A percentile compares a stretch with the other conserved stretches of the same genome.
Evolutionary conservation across 2,888 invertebrate species (phyloP).

Genomic region (Drosophila quinaria): DNA sequence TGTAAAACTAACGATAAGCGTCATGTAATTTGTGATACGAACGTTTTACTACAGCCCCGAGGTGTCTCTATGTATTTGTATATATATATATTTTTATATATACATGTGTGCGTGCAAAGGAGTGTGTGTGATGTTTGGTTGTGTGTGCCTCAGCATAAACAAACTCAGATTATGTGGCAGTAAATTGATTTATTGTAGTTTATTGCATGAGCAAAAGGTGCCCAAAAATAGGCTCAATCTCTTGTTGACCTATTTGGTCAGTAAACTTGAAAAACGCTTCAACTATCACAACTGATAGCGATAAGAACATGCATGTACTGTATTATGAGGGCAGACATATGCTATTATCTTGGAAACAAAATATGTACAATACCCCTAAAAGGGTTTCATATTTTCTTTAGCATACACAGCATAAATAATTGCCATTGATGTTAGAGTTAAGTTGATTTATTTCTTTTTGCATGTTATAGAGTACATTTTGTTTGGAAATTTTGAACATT

Average conservation of each 20-base stretch:
- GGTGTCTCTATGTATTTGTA: conserved; percentile 20
- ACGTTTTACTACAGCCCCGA: conserved; percentile 32
- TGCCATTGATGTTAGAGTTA: conserved; percentile 1
- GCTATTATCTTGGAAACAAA: neutral
- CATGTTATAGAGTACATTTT: neutral
- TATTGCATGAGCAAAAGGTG: conserved; percentile 50
- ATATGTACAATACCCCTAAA: neutral
- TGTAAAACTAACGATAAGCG: conserved; percentile 71
- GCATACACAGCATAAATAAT: conserved; percentile 12
- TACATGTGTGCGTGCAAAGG: neutral
- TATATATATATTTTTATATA: neutral
- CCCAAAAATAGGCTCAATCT: conserved; percentile 38
- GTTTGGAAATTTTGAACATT: neutral
- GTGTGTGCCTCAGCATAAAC: conserved; percentile 32
- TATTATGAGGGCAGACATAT: conserved; percentile 17
- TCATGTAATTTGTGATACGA: conserved; percentile 64
- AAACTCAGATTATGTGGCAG: conserved; percentile 56
- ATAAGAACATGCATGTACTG: neutral
- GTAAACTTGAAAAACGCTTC: conserved; percentile 50
- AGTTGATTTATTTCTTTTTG: conserved; percentile 4
- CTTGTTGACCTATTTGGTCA: conserved; percentile 51
- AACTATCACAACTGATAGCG: conserved; percentile 8
- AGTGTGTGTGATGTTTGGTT: neutral
- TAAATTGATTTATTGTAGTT: conserved; percentile 68
- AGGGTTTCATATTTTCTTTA: conserved; percentile 11